Percentiles rank a stretch among this genome's conserved stretches.
phyloP scores from a whole-genome alignment of 2,797 vertebrate genomes.

The Pipistrellus pygmaeus region DNA sequence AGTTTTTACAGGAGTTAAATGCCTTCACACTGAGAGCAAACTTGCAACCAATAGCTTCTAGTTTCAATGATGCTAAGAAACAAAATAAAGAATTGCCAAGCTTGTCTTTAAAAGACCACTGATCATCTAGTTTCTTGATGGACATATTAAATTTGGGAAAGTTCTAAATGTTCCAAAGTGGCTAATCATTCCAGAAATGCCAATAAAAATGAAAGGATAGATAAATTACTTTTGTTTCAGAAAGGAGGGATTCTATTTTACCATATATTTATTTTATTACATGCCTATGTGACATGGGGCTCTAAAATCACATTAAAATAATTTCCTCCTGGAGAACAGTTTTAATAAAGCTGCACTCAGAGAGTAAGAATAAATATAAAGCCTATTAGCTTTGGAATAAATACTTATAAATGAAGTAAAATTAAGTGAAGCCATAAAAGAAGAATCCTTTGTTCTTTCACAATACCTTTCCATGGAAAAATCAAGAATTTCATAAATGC shows the following conservation, averaged over 20 bases:
- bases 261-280: constrained; percentile 3
- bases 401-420: constrained; percentile 50
- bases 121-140: not conserved
- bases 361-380: constrained; percentile 51
- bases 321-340: constrained; percentile 44
- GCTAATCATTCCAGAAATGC: constrained; percentile 47
- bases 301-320: constrained; percentile 58
- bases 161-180: constrained; percentile 46
- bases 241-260: constrained; percentile 17
- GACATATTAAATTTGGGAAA: not conserved
- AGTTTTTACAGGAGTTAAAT: not conserved
- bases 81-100: constrained; percentile 23
- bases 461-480: not conserved
- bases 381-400: not conserved
- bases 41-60: not conserved
- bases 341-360: constrained; percentile 55
- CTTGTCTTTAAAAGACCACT: constrained; percentile 52
- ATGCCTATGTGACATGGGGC: constrained; percentile 46
- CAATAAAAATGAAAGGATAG: constrained; percentile 17
- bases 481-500: not conserved
- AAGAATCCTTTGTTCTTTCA: constrained; percentile 42
- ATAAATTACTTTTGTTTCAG: not conserved
- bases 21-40: constrained; percentile 18
- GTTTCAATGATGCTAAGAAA: not conserved
- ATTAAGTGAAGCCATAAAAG: not conserved